Conservation (phyloP, 1,140 invertebrate genomes). For the Drosophila tani region DNA sequence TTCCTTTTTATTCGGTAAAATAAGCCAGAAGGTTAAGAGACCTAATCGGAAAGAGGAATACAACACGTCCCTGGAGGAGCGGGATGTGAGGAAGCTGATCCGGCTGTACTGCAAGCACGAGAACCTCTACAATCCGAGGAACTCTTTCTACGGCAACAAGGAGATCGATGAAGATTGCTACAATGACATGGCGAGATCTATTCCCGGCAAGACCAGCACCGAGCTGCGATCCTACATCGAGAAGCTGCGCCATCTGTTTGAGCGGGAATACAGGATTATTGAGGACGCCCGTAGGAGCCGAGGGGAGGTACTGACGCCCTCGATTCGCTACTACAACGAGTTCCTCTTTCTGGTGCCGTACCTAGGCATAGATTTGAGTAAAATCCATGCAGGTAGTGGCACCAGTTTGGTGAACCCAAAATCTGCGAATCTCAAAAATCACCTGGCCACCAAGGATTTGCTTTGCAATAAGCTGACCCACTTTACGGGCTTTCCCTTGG, state of each 20-base stretch:
- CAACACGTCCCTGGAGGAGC: not conserved
- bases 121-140: slow-evolving; percentile 48
- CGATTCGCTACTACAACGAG: slow-evolving; percentile 60
- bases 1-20: slow-evolving; percentile 6
- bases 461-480: not conserved
- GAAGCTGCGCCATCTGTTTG: slow-evolving; percentile 37
- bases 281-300: slow-evolving; percentile 1
- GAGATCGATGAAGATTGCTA: slow-evolving; percentile 46
- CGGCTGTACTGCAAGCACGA: slow-evolving; percentile 44
- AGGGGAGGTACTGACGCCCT: slow-evolving; percentile 21
- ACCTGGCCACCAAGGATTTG: not conserved
- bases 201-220: slow-evolving; percentile 14
- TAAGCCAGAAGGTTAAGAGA: not conserved
- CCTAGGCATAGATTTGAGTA: slow-evolving; percentile 5
- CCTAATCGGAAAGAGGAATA: no score
- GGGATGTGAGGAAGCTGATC: slow-evolving; percentile 50
- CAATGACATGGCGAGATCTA: slow-evolving; percentile 29
- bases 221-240: slow-evolving; percentile 27
- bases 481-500: slow-evolving; percentile 6
- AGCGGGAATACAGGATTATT: slow-evolving; percentile 50
- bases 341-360: slow-evolving; percentile 57
- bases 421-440: not conserved
- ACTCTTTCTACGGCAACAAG: slow-evolving; percentile 48
- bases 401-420: not conserved
- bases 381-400: not conserved